A percentile compares a stretch with the other conserved stretches of the same genome.
Conservation (phyloP, 2,113 vertebrate genomes). For the Elanoides forficatus region DNA sequence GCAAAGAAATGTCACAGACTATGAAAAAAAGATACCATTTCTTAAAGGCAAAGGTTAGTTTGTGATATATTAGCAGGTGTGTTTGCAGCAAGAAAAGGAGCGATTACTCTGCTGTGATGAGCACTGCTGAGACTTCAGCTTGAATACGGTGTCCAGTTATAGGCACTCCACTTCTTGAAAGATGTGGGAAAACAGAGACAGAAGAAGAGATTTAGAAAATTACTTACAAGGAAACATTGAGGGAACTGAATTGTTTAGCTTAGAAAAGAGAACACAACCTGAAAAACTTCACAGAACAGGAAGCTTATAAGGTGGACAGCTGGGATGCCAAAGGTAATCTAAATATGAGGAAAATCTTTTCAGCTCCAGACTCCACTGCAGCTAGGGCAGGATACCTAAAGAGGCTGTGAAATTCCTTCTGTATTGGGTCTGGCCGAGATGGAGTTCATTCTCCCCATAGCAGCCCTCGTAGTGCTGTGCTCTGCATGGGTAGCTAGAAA, state of each 20-base stretch:
- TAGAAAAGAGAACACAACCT: background rate
- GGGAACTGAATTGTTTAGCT: slow-evolving; percentile 30
- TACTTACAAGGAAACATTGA: background rate
- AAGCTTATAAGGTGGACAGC: slow-evolving; percentile 12
- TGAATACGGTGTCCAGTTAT: background rate
- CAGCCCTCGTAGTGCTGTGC: too few relatives aligned
- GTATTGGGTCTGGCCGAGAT: too few relatives aligned
- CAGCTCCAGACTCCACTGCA: slow-evolving; percentile 14
- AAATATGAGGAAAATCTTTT: slow-evolving; percentile 24
- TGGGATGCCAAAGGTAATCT: slow-evolving; percentile 34
- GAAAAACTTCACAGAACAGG: slow-evolving; percentile 20
- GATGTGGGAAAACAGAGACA: background rate
- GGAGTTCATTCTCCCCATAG: too few relatives aligned
- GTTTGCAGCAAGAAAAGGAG: background rate
- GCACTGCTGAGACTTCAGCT: background rate
- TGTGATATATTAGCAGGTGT: background rate
- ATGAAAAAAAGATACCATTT: background rate
- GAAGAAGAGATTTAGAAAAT: background rate
- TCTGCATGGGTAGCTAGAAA: too few relatives aligned
- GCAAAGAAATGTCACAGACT: background rate
- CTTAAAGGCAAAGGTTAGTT: background rate
- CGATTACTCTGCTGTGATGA: background rate
- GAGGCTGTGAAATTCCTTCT: slow-evolving; percentile 38
- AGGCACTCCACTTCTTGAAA: background rate
- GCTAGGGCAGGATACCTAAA: slow-evolving; percentile 2